phyloP scores from a whole-genome alignment of 2,113 vertebrate genomes.

The Podarcis raffonei region DNA sequence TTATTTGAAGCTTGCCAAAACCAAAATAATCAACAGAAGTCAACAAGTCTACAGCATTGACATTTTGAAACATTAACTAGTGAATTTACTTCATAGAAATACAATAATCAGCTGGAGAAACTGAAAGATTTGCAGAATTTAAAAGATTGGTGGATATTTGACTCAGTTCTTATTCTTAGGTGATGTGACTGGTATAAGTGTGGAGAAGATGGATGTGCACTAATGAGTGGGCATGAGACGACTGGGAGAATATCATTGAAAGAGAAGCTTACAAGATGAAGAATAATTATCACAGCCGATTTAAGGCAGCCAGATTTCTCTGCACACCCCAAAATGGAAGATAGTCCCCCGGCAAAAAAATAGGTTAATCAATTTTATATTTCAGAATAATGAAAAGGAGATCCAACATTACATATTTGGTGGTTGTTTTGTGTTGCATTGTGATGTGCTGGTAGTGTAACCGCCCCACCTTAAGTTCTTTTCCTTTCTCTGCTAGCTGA shows the following conservation, averaged over 20 bases:
- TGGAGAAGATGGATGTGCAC: background rate
- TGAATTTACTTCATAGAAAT: background rate
- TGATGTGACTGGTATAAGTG: background rate
- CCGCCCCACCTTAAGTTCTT: background rate
- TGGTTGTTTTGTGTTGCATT: conserved; percentile 12
- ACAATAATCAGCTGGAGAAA: background rate
- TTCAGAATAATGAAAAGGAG: conserved; percentile 5
- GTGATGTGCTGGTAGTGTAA: conserved; percentile 2
- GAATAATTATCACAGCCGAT: background rate
- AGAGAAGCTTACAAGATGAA: conserved; percentile 16
- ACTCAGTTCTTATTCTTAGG: background rate
- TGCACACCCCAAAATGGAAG: background rate
- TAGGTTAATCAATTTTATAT: background rate
- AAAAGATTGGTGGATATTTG: background rate
- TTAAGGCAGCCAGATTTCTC: background rate
- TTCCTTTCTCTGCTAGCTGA: conserved; percentile 36
- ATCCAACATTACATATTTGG: background rate
- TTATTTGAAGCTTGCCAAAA: background rate
- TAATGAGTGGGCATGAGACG: background rate
- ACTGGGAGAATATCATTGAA: conserved; percentile 17
- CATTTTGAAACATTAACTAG: background rate
- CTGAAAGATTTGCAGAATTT: background rate
- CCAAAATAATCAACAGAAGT: background rate
- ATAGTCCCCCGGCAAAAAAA: background rate
- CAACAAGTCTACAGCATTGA: background rate